Evolutionary conservation across 1,140 invertebrate species (phyloP), one percentile per base, ranked within the genome.

Genomic region (Drosophila nebulosa): DNA sequence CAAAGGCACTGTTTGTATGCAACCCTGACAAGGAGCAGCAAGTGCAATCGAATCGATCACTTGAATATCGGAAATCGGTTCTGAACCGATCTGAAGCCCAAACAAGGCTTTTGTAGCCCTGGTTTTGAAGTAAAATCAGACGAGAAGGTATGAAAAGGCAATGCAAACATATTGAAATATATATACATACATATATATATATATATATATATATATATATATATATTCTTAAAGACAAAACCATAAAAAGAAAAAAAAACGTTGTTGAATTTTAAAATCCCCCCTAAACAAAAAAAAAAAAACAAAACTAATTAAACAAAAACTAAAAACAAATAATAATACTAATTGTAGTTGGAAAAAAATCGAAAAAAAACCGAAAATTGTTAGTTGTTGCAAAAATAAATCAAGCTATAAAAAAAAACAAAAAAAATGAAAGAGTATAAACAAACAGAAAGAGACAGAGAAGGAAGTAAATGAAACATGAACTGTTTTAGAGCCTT

Each of bases 191-290:
- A 80, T 53, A 76, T 69, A 71, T 72, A 78, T 60, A 65, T 77
- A 77, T 62, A 60, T 68, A 80, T 69, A 77, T 46, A 76, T 81
- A 85, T 84, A 86, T 85, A 77, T 77, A 74, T 85, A 85, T 69
- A 83, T 85, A 86, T 69, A 74, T 78, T 21, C 39, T 46, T 21
- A 46, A 46, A 46, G 39, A 46, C 16, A 46, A 42, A 46, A 21
- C 39, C 16, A 46, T 46, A 3, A 46, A 46, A 10, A 21, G 14
- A 75, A 71, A 78, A 50, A 63, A 78, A 73, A 86, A 78, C 69
- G 83, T 86, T 86, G 83, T 86, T 86, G 83, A 86, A 86, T 86
- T 86, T 86, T 86, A 88, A 85, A 86, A 72, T 81, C 78, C 18
- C 71, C 53, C 71, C 36, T 51, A 27, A 66, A 73, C 46, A 67